Evolutionary conservation across 2,113 vertebrate genomes (phyloP).

Genomic region (Panthera uncia): DNA sequence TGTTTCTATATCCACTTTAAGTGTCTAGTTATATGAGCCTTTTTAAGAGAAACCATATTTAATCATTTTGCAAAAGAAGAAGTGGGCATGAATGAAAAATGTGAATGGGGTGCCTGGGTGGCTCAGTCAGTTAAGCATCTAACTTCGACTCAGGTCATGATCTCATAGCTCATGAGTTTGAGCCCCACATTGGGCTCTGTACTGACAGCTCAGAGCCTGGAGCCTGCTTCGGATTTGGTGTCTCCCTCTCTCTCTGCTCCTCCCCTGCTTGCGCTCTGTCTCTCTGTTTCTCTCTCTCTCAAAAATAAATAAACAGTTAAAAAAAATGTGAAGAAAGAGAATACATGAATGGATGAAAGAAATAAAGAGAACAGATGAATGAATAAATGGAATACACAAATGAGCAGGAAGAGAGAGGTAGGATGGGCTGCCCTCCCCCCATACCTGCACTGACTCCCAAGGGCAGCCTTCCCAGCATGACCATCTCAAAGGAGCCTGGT

Average conservation of each 20-base stretch:
- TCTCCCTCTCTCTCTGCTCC: too few species aligned
- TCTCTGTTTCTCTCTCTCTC: too few species aligned
- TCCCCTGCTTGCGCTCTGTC: too few species aligned
- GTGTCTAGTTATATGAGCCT: background rate
- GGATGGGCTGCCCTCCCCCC: background rate
- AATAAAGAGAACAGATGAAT: too few species aligned
- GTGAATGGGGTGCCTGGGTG: background rate
- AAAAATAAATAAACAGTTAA: too few species aligned
- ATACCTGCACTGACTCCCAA: constrained; percentile 91
- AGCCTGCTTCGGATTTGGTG: too few species aligned
- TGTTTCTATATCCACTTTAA: background rate
- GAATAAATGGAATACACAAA: background rate
- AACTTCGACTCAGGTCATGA: too few species aligned
- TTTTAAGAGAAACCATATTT: background rate
- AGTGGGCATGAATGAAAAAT: background rate
- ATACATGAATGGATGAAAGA: background rate
- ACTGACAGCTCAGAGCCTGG: too few species aligned
- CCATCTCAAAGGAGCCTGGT: constrained; percentile 93
- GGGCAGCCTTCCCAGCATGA: constrained; percentile 91
- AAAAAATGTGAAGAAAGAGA: background rate
- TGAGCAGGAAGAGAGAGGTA: background rate
- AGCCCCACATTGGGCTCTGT: too few species aligned
- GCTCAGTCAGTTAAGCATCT: too few species aligned
- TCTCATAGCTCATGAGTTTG: too few species aligned
- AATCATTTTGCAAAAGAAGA: background rate